Percentiles rank a stretch among this genome's conserved stretches.
These are phyloP conservation scores for Octopus bimaculoides DNA, from an alignment of 1,140 invertebrate species.

Conservation along the genomic window DNA sequence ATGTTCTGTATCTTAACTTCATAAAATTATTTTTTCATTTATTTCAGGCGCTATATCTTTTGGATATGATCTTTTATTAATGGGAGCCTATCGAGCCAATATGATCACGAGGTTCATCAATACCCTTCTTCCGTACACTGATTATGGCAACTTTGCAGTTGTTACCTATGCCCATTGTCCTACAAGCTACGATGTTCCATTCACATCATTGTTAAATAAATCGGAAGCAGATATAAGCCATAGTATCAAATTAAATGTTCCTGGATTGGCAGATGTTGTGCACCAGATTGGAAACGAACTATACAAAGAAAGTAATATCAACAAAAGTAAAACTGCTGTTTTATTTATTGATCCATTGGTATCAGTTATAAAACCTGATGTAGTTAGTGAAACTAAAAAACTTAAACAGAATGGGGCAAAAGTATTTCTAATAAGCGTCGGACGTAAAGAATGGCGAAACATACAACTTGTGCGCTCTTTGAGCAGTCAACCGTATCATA, in stretches of 20 bases:
- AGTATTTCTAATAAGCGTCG: background rate
- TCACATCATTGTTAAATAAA: background rate
- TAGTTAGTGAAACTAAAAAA: background rate
- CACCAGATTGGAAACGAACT: background rate
- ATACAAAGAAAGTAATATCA: background rate
- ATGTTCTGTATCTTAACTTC: no score
- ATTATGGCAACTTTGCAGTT: background rate
- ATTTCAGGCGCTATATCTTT: conserved; percentile 21
- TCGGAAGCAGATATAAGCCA: background rate
- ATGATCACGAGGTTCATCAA: conserved; percentile 32
- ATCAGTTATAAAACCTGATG: background rate
- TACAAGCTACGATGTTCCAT: background rate
- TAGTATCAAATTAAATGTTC: background rate
- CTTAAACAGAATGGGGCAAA: background rate
- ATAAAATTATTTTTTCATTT: background rate
- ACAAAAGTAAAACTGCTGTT: background rate
- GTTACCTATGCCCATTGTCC: background rate
- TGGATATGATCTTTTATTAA: conserved; percentile 32
- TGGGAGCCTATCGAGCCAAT: conserved; percentile 21
- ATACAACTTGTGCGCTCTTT: background rate
- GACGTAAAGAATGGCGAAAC: background rate
- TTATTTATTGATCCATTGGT: background rate
- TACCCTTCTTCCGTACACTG: background rate
- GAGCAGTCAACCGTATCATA: conserved; percentile 3
- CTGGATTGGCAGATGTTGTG: background rate